Percentiles rank a stretch among this genome's conserved stretches.
phyloP scores from a whole-genome alignment of 2,797 vertebrate species.

The Eulemur rubriventer region DNA sequence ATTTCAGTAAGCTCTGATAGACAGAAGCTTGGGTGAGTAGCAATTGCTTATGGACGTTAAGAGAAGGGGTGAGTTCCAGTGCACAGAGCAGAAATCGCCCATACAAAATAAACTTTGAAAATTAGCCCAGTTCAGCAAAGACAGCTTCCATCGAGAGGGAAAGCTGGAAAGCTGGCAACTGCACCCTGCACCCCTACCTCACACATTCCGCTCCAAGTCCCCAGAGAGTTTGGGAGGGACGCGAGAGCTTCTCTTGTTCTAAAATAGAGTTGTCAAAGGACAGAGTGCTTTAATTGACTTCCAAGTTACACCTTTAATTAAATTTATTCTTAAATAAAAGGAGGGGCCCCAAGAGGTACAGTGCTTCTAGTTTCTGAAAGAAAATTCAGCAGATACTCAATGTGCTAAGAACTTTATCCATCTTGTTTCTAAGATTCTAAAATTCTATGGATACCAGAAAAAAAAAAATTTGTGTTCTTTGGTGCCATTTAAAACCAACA shows the following conservation, averaged over 20 bases:
- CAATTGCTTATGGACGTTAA: not conserved
- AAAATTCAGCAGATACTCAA: not conserved
- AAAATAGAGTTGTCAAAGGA: not conserved
- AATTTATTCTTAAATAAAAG: slow-evolving; percentile 26
- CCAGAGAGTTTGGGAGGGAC: not conserved
- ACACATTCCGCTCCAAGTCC: not conserved
- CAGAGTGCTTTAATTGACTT: not conserved
- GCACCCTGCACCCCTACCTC: not conserved
- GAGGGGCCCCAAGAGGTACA: not conserved
- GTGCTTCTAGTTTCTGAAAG: not conserved
- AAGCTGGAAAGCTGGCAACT: not conserved
- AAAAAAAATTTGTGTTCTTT: not conserved
- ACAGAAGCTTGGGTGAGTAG: not conserved
- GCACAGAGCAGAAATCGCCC: not conserved
- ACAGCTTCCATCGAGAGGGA: not conserved
- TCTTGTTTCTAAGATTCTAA: not conserved
- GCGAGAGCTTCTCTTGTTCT: not conserved
- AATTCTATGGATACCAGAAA: not conserved
- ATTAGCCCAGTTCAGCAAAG: not conserved
- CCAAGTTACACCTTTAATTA: not conserved
- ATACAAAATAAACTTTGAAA: not conserved
- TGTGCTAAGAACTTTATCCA: not conserved
- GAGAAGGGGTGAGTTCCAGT: not conserved
- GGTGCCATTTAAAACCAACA: not conserved
- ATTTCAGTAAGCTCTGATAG: not conserved